These are phyloP conservation scores for Monomorium pharaonis DNA, from an alignment of 1,140 invertebrate species.

Conservation along the genomic window DNA sequence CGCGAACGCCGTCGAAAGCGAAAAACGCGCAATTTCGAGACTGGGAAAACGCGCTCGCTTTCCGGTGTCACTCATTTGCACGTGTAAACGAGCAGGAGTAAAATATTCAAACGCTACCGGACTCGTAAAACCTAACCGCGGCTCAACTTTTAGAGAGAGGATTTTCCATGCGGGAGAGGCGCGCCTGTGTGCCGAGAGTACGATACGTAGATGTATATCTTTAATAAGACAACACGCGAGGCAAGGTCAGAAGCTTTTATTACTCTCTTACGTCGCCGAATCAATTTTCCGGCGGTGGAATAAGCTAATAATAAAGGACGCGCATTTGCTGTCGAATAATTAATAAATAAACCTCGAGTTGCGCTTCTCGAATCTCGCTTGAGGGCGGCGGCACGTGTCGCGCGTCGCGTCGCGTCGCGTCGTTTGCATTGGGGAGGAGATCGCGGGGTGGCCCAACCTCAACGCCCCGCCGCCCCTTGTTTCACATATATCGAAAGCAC, in stretches of 20 bases:
- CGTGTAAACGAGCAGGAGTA: background rate
- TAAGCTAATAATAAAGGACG: background rate
- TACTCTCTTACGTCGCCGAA: constrained; percentile 18
- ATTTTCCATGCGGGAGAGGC: background rate
- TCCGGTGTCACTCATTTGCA: background rate
- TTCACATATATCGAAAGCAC: constrained; percentile 15
- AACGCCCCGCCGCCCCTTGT: background rate
- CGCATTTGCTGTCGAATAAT: background rate
- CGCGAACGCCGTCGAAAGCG: background rate
- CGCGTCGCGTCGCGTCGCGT: too few species aligned
- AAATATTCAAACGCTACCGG: background rate
- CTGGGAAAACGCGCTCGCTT: background rate
- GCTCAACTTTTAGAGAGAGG: background rate
- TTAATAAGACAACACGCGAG: background rate
- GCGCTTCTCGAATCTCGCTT: too few species aligned
- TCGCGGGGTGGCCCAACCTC: background rate
- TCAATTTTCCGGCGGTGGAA: constrained; percentile 6
- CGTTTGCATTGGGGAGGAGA: too few species aligned
- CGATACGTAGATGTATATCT: background rate
- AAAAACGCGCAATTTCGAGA: background rate
- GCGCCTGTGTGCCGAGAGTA: too few species aligned
- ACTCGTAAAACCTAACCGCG: background rate
- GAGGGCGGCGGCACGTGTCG: background rate
- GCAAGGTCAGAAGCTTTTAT: constrained; percentile 7
- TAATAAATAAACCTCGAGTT: background rate